Evolutionary conservation across 1,140 invertebrate species (phyloP).

Genomic region (Zaprionus taronus): DNA sequence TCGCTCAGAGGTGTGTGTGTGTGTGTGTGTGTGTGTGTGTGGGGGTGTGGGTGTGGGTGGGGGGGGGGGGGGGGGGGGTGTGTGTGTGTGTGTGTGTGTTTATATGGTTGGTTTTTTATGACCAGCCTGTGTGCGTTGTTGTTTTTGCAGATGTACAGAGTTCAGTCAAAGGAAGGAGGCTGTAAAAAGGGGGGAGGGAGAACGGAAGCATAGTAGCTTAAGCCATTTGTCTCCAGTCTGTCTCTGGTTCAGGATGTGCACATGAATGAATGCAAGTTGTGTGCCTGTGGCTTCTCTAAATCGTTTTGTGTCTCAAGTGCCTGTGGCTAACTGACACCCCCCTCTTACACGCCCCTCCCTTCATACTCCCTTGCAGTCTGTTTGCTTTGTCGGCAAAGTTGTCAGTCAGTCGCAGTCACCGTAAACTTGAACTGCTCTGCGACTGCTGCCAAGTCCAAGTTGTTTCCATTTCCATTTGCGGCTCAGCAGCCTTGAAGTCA

Average conservation of each 20-base stretch:
- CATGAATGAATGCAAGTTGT: slow-evolving; percentile 38
- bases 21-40: slow-evolving; percentile 23
- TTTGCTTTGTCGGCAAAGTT: slow-evolving; percentile 62
- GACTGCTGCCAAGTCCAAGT: slow-evolving; percentile 50
- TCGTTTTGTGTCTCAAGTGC: slow-evolving; percentile 63
- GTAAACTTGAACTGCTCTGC: slow-evolving; percentile 66
- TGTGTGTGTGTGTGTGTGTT: slow-evolving; percentile 23
- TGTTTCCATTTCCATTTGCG: slow-evolving; percentile 57
- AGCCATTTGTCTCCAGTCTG: slow-evolving; percentile 46
- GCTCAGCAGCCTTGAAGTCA: slow-evolving; percentile 56
- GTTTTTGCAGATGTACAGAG: slow-evolving; percentile 4
- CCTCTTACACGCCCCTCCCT: background rate
- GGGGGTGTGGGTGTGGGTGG: slow-evolving; percentile 20
- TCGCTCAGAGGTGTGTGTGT: slow-evolving; percentile 19
- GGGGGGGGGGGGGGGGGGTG: no score
- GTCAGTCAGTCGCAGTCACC: slow-evolving; percentile 43
- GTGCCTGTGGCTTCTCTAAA: slow-evolving; percentile 29
- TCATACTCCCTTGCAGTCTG: slow-evolving; percentile 1
- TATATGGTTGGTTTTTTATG: slow-evolving; percentile 23
- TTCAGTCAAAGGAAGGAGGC: slow-evolving; percentile 7
- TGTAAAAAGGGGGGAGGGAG: background rate
- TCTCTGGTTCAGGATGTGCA: slow-evolving; percentile 54
- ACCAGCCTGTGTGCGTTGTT: slow-evolving; percentile 19
- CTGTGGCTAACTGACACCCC: background rate
- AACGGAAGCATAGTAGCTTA: slow-evolving; percentile 1